Base-by-base conservation (phyloP, 2,797 vertebrate species). In the Tiaroga cobitis region DNA sequence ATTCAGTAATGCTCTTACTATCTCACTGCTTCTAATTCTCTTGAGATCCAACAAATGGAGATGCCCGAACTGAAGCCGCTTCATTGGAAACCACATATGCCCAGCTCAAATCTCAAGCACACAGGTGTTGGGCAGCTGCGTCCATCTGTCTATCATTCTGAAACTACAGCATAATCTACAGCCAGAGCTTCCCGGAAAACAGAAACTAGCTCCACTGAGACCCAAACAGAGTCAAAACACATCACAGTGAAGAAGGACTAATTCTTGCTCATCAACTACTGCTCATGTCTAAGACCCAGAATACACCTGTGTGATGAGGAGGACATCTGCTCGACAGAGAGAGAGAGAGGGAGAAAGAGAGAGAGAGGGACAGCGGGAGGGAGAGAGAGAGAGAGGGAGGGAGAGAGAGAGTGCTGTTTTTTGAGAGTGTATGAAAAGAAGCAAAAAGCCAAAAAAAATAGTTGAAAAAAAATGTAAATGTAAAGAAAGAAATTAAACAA, bases 91-190 rank as follows among this genome's bases (percentile, higher is more conserved):
- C 10, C 73, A 15, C 73, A 54, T 54, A 29, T 15, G 49, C 32
- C 29, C 49, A 56, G 49, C 19, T 56, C 15, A 37, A 8, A 15
- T 51, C 19, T 76, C 73, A 19, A 8, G 19, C 73, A 37, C 18
- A 54, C 73, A 76, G 73, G 73, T 56, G 73, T 75, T 13, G 10
- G 18, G 29, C 46, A 75, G 26, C 73, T 75, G 73, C 29, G 0
- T 75, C 19, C 29, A 34, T 56, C 73, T 4, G 49, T 69, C 67
- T 5, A 11, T 69, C 34, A 39, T 4, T 2, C 6, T 65, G 15
- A 65, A 65, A 63, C 43, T 46, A 79, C 59, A 32, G 7, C 56
- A 78, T 49, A 15, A 80, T 80, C 59, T 34, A 61, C 41, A 80
- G 18, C 41, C 18, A 67, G 61, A 15, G 18, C 61, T 34, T 63